Base-by-base conservation (phyloP, 2,113 vertebrate species). In the Peromyscus maniculatus region DNA sequence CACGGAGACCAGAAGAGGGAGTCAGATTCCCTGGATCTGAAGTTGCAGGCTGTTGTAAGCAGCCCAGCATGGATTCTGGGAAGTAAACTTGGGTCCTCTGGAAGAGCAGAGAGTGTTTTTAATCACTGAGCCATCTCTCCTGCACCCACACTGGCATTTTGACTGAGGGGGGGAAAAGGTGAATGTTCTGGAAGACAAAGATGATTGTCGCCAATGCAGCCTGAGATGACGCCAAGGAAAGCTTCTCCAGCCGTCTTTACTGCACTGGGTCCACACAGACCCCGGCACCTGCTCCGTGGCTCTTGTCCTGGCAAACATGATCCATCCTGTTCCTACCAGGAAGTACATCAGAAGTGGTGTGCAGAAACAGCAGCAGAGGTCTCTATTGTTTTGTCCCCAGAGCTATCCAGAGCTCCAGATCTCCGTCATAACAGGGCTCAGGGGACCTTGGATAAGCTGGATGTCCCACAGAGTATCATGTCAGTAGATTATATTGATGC, bases 341-440 rank as follows among this genome's bases (percentile, higher is more conserved):
- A 62, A 74, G 55, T 33, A 28, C 36, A 89, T 52, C 31, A 66
- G 74, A 67, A 67, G 31, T 3, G 39, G 5, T 64, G 49, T 62
- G 66, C 26, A 1, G 52, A 52, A 52, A 52, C 57, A 28, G 26
- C 62, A 75, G 33, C 21, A 62, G 57, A 52, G 39, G 49, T n/a
- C 33, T 75, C 78, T 17, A 79, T 26, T 94, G 43, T 74, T 79
- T 92, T 80, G 11, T 94, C 79, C 89, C 43, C 26, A n/a, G 90
- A 52, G 66, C 3, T n/a, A 46, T 67, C 59, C 33, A 66, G n/a
- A 1, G 17, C n/a, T 89, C 46, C 24, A 62, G 72, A 92, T 96
- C 80, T 72, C 80, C 87, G 59, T 43, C 66, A 43, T 79, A 95
- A 92, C 33, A 93, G 33, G 87, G 79, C 79, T 91, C 91, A n/a